phyloP scores from a whole-genome alignment of 2,797 vertebrate genomes.

The Leucoraja ocellata region DNA sequence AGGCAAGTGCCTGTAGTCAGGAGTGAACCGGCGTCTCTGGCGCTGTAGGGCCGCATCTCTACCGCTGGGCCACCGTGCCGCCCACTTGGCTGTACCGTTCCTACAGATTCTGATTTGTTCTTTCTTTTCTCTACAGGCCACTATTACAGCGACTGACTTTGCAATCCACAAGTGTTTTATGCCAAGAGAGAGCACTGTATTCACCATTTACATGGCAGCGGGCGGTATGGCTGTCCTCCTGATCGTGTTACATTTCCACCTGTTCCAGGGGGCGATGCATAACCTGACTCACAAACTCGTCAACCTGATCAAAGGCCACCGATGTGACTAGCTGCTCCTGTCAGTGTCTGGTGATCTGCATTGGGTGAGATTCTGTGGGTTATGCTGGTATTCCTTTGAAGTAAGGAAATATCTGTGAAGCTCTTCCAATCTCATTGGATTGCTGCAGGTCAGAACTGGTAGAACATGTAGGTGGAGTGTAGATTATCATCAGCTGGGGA shows the following conservation, averaged over 20 bases:
- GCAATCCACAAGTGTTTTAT: conserved; percentile 83
- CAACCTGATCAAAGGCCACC: conserved; percentile 53
- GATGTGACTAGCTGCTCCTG: neutral
- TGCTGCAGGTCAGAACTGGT: neutral
- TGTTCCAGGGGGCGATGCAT: conserved; percentile 62
- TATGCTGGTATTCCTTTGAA: neutral
- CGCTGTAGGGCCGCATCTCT: no score
- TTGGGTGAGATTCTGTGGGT: neutral
- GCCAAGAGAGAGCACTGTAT: conserved; percentile 76
- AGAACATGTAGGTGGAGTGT: neutral
- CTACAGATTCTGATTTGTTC: neutral
- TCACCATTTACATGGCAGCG: conserved; percentile 65
- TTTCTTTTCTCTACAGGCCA: conserved; percentile 62
- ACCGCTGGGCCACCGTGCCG: no score
- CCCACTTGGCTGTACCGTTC: no score
- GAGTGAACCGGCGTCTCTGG: no score
- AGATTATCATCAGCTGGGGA: neutral
- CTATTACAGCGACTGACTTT: conserved; percentile 67
- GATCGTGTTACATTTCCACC: conserved; percentile 60
- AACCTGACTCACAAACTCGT: conserved; percentile 73
- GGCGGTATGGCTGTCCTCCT: conserved; percentile 54
- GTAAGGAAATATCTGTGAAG: neutral
- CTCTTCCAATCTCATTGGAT: neutral
- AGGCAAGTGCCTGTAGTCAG: no score
- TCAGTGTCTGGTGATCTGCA: neutral